phyloP scores from a whole-genome alignment of 2,113 vertebrate genomes.

The Microtus montanus region DNA sequence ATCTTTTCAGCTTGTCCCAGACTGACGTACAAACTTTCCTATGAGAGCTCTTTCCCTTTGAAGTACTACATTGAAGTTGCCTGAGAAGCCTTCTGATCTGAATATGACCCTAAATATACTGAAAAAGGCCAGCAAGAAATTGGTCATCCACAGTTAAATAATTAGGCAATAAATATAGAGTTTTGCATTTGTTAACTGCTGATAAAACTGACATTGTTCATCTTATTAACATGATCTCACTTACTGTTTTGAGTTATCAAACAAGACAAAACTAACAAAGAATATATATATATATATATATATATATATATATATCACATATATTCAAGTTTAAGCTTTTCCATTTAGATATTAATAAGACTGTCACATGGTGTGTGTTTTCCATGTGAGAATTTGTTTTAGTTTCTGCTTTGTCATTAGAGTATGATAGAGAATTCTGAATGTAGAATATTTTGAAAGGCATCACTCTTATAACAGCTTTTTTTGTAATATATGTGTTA shows the following conservation, averaged over 20 bases:
- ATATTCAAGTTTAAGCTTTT: background rate
- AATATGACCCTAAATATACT: background rate
- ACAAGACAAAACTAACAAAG: background rate
- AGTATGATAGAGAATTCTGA: background rate
- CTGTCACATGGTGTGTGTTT: background rate
- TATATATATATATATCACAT: background rate
- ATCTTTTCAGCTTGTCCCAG: slow-evolving; percentile 16
- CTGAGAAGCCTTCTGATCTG: background rate
- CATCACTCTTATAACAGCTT: background rate
- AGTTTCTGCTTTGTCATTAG: background rate
- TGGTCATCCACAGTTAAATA: background rate
- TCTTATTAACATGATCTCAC: background rate
- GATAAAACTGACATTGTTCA: background rate
- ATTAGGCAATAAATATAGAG: background rate
- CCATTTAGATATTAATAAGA: background rate
- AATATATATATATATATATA: no score
- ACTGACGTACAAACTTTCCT: slow-evolving; percentile 57
- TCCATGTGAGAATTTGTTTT: background rate
- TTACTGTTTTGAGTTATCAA: background rate
- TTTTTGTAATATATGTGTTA: background rate
- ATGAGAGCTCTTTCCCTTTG: background rate
- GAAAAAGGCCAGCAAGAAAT: background rate
- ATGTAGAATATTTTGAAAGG: background rate
- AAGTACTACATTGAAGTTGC: background rate
- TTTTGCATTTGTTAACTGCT: background rate